A percentile compares a stretch with the other conserved stretches of the same genome.
These are phyloP conservation scores for Myiotriccus ornatus DNA, from an alignment of 2,797 vertebrate species.

Conservation along the genomic window DNA sequence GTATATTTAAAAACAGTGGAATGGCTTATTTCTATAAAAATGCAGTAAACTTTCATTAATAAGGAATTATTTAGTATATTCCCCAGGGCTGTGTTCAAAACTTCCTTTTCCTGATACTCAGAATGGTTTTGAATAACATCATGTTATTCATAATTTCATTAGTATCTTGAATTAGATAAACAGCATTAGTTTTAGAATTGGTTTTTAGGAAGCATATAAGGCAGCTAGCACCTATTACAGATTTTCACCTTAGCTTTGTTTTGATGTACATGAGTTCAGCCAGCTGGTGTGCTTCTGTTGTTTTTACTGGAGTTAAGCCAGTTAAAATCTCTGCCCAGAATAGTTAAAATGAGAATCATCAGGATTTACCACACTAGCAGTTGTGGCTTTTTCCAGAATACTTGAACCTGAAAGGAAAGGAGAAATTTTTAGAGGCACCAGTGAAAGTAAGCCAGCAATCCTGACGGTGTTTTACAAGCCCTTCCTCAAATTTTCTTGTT, in stretches of 20 bases:
- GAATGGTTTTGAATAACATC: background rate
- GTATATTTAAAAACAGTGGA: background rate
- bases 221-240: background rate
- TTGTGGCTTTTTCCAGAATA: background rate
- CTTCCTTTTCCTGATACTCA: background rate
- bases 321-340: background rate
- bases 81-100: background rate
- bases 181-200: background rate
- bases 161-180: background rate
- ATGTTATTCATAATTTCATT: background rate
- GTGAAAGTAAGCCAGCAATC: background rate
- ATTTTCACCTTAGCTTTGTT: background rate
- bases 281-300: background rate
- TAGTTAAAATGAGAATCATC: background rate
- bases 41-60: background rate
- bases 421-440: background rate
- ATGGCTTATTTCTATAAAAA: background rate
- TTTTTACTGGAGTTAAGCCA: background rate
- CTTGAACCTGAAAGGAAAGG: background rate
- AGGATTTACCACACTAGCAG: background rate
- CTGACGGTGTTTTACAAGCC: background rate
- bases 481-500: background rate
- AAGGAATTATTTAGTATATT: background rate
- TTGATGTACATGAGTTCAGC: background rate
- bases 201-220: background rate